A percentile compares a stretch with the other conserved stretches of the same genome.
Conservation (phyloP, 2,113 vertebrate species). For the Catharus bicknelli region DNA sequence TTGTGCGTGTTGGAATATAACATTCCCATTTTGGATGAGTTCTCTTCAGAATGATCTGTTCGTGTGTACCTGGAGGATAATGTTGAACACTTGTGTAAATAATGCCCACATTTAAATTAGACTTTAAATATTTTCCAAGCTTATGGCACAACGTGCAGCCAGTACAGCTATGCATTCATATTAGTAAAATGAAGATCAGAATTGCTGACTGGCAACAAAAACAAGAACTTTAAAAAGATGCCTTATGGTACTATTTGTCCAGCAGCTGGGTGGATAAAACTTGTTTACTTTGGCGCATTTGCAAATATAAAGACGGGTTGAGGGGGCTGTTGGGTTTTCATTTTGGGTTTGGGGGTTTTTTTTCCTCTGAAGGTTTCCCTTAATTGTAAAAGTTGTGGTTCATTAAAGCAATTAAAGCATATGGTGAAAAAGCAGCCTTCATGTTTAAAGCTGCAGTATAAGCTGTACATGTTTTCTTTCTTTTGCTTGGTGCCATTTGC, state of each 20-base stretch:
- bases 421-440: constrained; percentile 78
- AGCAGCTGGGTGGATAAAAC: constrained; percentile 79
- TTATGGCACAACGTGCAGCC: background rate
- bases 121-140: background rate
- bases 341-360: background rate
- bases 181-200: background rate
- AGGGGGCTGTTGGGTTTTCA: background rate
- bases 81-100: constrained; percentile 19
- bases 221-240: background rate
- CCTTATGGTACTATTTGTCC: constrained; percentile 65
- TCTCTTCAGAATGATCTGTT: background rate
- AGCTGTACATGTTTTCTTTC: constrained; percentile 79
- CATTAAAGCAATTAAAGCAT: constrained; percentile 65
- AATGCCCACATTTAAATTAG: background rate
- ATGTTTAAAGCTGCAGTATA: constrained; percentile 82
- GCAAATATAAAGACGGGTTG: constrained; percentile 50
- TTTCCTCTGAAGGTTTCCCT: constrained; percentile 74
- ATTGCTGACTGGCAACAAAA: constrained; percentile 25
- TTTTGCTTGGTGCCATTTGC: constrained; percentile 80
- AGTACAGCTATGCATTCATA: background rate
- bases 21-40: constrained; percentile 23
- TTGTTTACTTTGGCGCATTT: constrained; percentile 80
- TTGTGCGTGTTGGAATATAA: background rate
- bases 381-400: constrained; percentile 75
- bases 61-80: constrained; percentile 7